These are phyloP conservation scores for Ferrisia virgata DNA, from an alignment of 2,888 invertebrate genomes.

Conservation along the genomic window DNA sequence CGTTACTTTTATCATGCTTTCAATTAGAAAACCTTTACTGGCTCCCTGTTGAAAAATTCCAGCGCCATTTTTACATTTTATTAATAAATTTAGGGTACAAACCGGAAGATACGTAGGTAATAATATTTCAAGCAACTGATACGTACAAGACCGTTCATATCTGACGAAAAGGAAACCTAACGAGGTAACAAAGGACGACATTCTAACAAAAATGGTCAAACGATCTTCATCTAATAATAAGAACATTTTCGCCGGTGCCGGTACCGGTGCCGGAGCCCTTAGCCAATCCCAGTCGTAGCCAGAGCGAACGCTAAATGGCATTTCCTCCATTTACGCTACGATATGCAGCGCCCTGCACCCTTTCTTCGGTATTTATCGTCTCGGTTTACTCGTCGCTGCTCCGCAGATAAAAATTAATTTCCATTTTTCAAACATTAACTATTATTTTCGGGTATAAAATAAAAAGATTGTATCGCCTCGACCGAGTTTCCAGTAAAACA, in stretches of 20 bases:
- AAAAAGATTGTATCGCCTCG: neutral
- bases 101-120: neutral
- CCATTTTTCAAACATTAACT: conserved; percentile 18
- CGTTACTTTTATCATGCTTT: too few relatives aligned
- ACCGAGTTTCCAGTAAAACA: conserved; percentile 6
- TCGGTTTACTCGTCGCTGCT: neutral
- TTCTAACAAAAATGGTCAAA: neutral
- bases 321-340: neutral
- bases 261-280: neutral
- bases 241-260: neutral
- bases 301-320: neutral
- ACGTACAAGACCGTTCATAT: neutral
- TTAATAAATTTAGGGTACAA: too few relatives aligned
- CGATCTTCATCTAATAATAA: neutral
- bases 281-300: too few relatives aligned
- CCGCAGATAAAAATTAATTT: conserved; percentile 16
- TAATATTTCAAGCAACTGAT: neutral
- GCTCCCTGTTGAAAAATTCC: too few relatives aligned
- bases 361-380: neutral
- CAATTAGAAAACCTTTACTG: too few relatives aligned
- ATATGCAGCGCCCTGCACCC: neutral
- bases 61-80: too few relatives aligned
- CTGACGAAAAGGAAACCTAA: neutral
- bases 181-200: neutral
- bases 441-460: conserved; percentile 13